Evolutionary conservation across 1,140 invertebrate genomes (phyloP).

Genomic region (Drosophila burlai): DNA sequence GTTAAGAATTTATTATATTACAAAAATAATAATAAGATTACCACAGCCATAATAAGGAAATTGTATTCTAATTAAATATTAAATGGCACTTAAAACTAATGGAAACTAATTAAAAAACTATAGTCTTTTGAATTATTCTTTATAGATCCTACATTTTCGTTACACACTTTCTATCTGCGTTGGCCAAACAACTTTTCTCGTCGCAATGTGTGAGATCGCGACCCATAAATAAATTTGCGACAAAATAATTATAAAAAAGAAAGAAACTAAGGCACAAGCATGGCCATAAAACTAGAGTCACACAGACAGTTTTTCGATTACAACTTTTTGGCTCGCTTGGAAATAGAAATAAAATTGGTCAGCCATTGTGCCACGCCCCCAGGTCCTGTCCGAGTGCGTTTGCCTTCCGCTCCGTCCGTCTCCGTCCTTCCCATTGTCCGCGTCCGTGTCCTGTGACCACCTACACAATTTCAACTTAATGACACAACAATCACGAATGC

Average conservation of each 20-base stretch:
- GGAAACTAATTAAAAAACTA: no score
- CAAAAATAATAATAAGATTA: not conserved
- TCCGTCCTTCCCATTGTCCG: constrained; percentile 11
- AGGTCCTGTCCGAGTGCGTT: constrained; percentile 14
- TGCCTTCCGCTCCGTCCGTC: not conserved
- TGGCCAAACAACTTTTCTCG: not conserved
- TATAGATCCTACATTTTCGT: not conserved
- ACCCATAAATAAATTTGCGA: constrained; percentile 62
- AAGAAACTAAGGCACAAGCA: constrained; percentile 20
- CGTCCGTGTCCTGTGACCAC: constrained; percentile 57
- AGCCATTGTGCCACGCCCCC: constrained; percentile 52
- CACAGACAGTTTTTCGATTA: constrained; percentile 75
- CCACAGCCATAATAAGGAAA: not conserved
- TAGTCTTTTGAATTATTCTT: not conserved
- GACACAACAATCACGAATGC: constrained; percentile 81
- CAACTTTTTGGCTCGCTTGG: constrained; percentile 59
- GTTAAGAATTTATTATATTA: no score
- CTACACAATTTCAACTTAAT: constrained; percentile 83
- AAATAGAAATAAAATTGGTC: constrained; percentile 73
- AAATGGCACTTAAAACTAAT: not conserved
- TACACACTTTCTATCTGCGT: not conserved
- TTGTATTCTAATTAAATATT: not conserved
- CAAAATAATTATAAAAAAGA: constrained; percentile 74
- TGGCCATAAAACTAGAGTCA: constrained; percentile 48
- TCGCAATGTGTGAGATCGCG: constrained; percentile 17